Percentiles rank a stretch among this genome's conserved stretches.
Evolutionary conservation across 2,888 invertebrate genomes (phyloP).

Genomic region (Aspidiotus destructor): DNA sequence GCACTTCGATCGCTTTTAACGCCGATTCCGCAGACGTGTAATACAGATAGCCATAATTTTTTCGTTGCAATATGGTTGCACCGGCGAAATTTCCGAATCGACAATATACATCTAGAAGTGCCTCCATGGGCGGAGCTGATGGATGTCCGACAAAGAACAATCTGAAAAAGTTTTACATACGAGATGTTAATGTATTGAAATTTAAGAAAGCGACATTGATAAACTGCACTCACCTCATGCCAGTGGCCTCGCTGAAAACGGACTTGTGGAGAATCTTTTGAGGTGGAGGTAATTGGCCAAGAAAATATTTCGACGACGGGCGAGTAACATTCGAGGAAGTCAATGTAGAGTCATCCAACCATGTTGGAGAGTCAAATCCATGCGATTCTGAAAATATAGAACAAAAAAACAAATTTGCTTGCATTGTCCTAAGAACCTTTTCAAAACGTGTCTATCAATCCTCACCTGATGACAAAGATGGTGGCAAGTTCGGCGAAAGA

Average conservation of each 20-base stretch:
- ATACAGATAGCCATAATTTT: conserved; percentile 87
- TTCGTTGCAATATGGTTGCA: conserved; percentile 77
- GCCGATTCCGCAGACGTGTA: conserved; percentile 68
- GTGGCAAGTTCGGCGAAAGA: conserved; percentile 4
- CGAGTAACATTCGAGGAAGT: too few species aligned
- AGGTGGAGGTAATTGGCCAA: conserved; percentile 13
- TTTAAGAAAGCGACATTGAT: too few species aligned
- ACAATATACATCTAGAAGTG: conserved; percentile 78
- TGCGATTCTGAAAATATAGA: too few species aligned
- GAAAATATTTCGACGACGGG: not conserved
- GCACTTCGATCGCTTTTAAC: conserved; percentile 60
- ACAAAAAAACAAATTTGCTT: too few species aligned
- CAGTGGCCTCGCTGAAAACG: conserved; percentile 13
- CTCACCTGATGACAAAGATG: not conserved
- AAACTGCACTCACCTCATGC: conserved; percentile 15
- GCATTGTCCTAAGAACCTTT: too few species aligned
- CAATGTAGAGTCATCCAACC: not conserved
- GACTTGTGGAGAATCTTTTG: conserved; percentile 15
- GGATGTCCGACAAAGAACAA: conserved; percentile 50
- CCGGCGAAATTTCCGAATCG: conserved; percentile 84
- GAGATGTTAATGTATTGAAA: conserved; percentile 31
- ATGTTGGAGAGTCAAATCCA: too few species aligned
- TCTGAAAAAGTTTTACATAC: conserved; percentile 36
- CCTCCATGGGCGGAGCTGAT: conserved; percentile 62
- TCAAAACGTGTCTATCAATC: not conserved